A percentile compares a stretch with the other conserved stretches of the same genome.
Evolutionary conservation across 2,113 vertebrate genomes (phyloP).

Genomic region (Hippolais icterina): DNA sequence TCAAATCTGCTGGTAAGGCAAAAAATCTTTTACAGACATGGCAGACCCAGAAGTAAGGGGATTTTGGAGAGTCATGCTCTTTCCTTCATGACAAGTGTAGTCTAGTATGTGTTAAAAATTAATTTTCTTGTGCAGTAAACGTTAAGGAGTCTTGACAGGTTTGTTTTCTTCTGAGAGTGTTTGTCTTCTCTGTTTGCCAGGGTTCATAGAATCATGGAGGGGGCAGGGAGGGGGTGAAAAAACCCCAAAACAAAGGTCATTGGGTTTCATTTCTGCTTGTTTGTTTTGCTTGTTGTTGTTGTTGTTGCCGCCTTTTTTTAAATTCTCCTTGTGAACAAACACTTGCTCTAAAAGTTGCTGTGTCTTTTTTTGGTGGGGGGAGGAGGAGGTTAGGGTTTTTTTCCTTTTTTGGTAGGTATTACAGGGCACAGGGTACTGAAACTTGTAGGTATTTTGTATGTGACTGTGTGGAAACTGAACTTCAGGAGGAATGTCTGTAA

Average conservation of each 20-base stretch:
- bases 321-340: not conserved
- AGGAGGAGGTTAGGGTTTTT: rapidly evolving
- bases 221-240: too few species aligned
- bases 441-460: not conserved
- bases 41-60: not conserved
- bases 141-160: not conserved
- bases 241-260: not conserved
- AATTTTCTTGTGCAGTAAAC: not conserved
- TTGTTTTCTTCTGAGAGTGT: not conserved
- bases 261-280: not conserved
- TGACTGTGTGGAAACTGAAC: not conserved
- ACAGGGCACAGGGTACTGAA: not conserved
- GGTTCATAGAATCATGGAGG: not conserved
- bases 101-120: not conserved
- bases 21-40: not conserved
- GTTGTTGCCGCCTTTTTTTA: not conserved
- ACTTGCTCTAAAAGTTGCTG: not conserved
- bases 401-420: not conserved
- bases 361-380: not conserved
- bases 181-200: not conserved
- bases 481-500: not conserved
- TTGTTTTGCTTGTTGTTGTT: not conserved
- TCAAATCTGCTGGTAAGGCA: not conserved
- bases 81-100: not conserved
- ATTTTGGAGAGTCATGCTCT: not conserved